Base-by-base conservation (phyloP, 1,140 invertebrate genomes). In the Drosophila trapezifrons region DNA sequence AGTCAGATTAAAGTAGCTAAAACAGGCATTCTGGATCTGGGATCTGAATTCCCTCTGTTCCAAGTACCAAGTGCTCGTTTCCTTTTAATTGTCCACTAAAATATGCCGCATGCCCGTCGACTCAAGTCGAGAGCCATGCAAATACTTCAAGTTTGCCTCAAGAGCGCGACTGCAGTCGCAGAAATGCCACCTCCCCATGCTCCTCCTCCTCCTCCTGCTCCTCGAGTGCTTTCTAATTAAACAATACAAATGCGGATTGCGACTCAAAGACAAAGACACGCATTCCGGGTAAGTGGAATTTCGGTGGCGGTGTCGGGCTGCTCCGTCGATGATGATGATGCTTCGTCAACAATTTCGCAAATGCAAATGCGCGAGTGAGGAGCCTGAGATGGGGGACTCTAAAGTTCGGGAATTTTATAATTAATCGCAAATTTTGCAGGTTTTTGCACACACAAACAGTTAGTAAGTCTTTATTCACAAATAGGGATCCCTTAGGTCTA, bases 401-500 rank as follows among this genome's bases (percentile, higher is more conserved):
- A 32, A 15, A 29, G 27, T 38, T 38, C 40, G 69, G 82, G 83
- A 89, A 87, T 87, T 87, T 87, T 87, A 89, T 87, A 87, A 87
- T 87, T 87, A 87, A 87, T 83, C 76, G 80, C 35, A 67, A 71
- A 72, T 59, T 77, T 32, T 38, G 40, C 29, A 38, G 18, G 38
- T 25, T 35, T 56, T 20, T 29, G 10, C 67, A 74, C 49, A 57
- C 70, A 32, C 29, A 37, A 54, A 22, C 29, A 10, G 32, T 10
- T 15, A n/a, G 29, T 52, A 15, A 15, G 52, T 58, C 54, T 86
- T 86, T 82, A 87, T 84, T 87, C 80, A 89, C 80, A 90, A 55
- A 74, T 85, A 89, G 52, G 73, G 77, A 84, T 89, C 84, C 73
- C 87, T 76, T 52, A 90, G 80, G 80, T 91, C 90, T 71, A 91